phyloP scores from a whole-genome alignment of 2,797 vertebrate species.

The Momotus momota region DNA sequence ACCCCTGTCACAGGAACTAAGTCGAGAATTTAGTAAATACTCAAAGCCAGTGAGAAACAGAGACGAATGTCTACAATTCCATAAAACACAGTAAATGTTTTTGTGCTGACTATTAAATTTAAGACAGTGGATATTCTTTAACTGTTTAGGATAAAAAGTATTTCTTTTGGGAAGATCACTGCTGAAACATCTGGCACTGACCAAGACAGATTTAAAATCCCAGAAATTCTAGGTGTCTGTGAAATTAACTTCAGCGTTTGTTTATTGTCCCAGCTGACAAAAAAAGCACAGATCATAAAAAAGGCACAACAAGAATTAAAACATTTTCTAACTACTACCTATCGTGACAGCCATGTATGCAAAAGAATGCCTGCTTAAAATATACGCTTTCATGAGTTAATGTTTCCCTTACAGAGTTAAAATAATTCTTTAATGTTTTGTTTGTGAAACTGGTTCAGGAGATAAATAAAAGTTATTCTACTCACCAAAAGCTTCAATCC shows the following conservation, averaged over 20 bases:
- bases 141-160: neutral
- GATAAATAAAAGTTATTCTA: constrained; percentile 58
- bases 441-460: constrained; percentile 32
- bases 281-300: neutral
- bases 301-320: neutral
- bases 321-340: neutral
- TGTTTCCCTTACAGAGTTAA: neutral
- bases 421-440: neutral
- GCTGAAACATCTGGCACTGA: neutral
- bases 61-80: neutral
- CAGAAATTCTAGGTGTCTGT: neutral
- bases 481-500: constrained; percentile 67
- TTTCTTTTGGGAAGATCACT: neutral
- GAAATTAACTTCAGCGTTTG: neutral
- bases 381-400: neutral
- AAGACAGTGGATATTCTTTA: neutral
- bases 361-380: neutral
- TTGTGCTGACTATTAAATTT: neutral
- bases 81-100: neutral
- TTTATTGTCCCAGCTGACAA: neutral
- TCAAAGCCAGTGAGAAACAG: neutral
- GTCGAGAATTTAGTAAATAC: neutral
- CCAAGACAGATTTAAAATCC: neutral
- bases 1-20: neutral
- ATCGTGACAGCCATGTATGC: neutral